Conservation (phyloP, 2,797 vertebrate species). For the Hypotaenidia okinawae region DNA sequence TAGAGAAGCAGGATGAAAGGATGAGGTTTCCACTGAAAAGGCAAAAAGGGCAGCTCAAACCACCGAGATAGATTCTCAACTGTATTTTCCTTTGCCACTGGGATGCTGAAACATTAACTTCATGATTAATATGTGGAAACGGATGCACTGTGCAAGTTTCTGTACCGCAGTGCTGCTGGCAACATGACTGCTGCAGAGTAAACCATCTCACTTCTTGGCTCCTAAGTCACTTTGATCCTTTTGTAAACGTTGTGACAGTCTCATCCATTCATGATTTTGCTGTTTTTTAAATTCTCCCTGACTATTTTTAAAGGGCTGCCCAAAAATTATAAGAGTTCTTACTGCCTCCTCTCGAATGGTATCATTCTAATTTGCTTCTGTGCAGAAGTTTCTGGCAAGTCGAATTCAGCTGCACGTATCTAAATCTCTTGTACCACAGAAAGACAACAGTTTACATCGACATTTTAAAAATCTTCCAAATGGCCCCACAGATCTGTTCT, state of each 20-base stretch:
- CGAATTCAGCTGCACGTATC: background rate
- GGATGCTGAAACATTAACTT: background rate
- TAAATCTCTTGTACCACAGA: background rate
- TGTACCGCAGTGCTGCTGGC: background rate
- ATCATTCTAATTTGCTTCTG: background rate
- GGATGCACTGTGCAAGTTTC: background rate
- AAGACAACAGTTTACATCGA: background rate
- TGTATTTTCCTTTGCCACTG: background rate
- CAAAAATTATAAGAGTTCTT: background rate
- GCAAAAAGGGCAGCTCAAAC: background rate
- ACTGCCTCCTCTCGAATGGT: background rate
- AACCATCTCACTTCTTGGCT: background rate
- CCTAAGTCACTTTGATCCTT: background rate
- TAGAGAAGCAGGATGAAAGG: background rate
- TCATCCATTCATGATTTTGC: background rate
- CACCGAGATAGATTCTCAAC: background rate
- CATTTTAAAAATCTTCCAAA: slow-evolving; percentile 23
- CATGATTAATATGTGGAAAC: background rate
- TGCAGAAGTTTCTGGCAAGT: background rate
- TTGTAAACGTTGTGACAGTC: background rate
- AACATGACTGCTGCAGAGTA: background rate
- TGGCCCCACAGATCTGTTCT: background rate
- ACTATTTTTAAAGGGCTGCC: background rate
- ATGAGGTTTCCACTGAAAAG: background rate
- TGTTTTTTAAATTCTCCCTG: background rate